These are phyloP conservation scores for Saxidomus purpurata DNA, from an alignment of 1,140 invertebrate species.

Conservation along the genomic window DNA sequence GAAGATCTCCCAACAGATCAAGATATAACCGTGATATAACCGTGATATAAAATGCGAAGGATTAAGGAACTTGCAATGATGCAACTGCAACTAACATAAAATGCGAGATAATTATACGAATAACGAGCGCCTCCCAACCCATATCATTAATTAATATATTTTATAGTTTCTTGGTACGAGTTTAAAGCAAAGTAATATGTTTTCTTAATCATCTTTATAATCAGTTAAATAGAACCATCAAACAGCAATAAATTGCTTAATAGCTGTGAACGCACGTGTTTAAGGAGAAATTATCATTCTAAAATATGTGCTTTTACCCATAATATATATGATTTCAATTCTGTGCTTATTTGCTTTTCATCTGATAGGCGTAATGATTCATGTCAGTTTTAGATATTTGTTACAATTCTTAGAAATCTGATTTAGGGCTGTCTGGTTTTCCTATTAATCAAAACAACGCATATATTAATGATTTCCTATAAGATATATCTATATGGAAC, in stretches of 20 bases:
- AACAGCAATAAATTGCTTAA: slow-evolving; percentile 19
- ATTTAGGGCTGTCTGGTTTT: neutral
- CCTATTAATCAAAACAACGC: neutral
- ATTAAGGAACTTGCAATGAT: neutral
- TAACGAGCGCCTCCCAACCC: slow-evolving; percentile 12
- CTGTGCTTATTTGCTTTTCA: neutral
- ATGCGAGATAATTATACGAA: neutral
- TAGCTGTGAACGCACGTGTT: slow-evolving; percentile 19
- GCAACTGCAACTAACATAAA: slow-evolving; percentile 1
- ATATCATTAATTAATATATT: slow-evolving; percentile 39
- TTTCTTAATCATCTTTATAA: slow-evolving; percentile 27
- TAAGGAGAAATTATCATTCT: slow-evolving; percentile 11
- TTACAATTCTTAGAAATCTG: neutral
- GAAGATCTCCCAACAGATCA: neutral
- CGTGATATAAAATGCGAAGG: neutral
- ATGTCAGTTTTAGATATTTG: neutral
- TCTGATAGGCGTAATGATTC: neutral
- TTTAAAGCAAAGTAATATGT: slow-evolving; percentile 25
- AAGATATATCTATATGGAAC: too few relatives aligned
- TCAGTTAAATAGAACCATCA: slow-evolving; percentile 12
- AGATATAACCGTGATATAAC: neutral
- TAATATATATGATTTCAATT: slow-evolving; percentile 25
- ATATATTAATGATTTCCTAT: neutral
- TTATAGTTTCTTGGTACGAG: slow-evolving; percentile 8
- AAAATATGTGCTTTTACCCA: slow-evolving; percentile 9